A percentile compares a stretch with the other conserved stretches of the same genome.
Evolutionary conservation across 2,888 invertebrate genomes (phyloP).

Genomic region (Lagria hirta): DNA sequence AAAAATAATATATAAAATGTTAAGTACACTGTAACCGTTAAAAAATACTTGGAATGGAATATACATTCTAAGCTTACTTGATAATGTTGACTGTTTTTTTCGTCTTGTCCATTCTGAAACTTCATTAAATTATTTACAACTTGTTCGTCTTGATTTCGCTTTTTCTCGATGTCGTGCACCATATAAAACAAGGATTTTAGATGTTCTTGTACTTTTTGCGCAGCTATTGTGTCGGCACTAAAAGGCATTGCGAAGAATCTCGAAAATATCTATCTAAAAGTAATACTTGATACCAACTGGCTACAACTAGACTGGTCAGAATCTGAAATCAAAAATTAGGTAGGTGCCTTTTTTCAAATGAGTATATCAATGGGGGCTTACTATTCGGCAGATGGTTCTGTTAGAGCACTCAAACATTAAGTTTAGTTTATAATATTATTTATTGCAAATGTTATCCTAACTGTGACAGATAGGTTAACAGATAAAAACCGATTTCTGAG

Average conservation of each 20-base stretch:
- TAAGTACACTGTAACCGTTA: no score
- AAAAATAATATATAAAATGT: no score
- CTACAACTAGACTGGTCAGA: slow-evolving; percentile 46
- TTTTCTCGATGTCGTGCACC: slow-evolving; percentile 80
- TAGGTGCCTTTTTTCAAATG: background rate
- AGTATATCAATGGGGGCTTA: slow-evolving; percentile 37
- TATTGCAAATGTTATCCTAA: no score
- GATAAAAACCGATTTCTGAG: no score
- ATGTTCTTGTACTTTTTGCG: slow-evolving; percentile 72
- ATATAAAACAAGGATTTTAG: slow-evolving; percentile 74
- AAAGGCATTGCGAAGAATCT: slow-evolving; percentile 63
- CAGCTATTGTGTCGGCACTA: slow-evolving; percentile 72
- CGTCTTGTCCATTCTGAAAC: slow-evolving; percentile 59
- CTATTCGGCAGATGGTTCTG: slow-evolving; percentile 37
- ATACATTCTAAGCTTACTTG: slow-evolving; percentile 36
- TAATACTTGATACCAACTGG: slow-evolving; percentile 59
- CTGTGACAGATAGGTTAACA: no score
- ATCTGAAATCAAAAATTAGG: slow-evolving; percentile 29
- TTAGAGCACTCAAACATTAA: no score
- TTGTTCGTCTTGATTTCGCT: slow-evolving; percentile 76
- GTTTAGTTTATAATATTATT: no score
- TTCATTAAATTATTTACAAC: slow-evolving; percentile 77
- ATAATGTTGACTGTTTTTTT: slow-evolving; percentile 44
- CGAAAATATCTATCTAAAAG: slow-evolving; percentile 50
- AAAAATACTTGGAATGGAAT: background rate